Percentiles rank a stretch among this genome's conserved stretches.
phyloP scores from a whole-genome alignment of 2,797 vertebrate species.

The Sebastes hubbsi region DNA sequence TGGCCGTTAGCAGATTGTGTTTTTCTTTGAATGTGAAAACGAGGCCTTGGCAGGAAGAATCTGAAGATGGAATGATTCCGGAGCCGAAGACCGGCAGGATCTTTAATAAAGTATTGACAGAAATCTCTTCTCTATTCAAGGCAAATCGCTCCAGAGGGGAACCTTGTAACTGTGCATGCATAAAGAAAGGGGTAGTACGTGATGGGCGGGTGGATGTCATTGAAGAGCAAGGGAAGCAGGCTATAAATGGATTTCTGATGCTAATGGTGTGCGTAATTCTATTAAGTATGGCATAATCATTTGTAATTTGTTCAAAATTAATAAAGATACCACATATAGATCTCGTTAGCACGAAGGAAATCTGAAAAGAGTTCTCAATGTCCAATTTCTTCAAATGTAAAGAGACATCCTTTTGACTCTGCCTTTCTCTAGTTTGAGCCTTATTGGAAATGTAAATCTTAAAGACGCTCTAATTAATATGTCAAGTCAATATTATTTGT shows the following conservation, averaged over 20 bases:
- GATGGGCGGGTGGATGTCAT: slow-evolving; percentile 1
- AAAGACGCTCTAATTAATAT: no score
- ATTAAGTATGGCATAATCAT: background rate
- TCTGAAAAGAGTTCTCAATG: background rate
- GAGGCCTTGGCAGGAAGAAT: slow-evolving; percentile 19
- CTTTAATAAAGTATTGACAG: slow-evolving; percentile 11
- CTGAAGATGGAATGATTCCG: background rate
- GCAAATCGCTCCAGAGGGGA: slow-evolving; percentile 15
- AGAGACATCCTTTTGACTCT: no score
- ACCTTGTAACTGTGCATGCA: background rate
- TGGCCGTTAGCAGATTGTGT: background rate
- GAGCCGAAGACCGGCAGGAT: background rate
- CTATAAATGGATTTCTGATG: slow-evolving; percentile 8
- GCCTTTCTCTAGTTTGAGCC: no score
- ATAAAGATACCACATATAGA: background rate
- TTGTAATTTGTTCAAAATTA: slow-evolving; percentile 10
- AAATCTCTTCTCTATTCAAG: slow-evolving; percentile 29
- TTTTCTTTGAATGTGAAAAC: slow-evolving; percentile 11
- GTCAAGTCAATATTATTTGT: no score
- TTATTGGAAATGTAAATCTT: no score
- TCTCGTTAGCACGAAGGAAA: background rate
- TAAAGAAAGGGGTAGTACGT: slow-evolving; percentile 5
- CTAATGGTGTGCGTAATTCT: background rate
- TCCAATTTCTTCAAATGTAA: background rate
- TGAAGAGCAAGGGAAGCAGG: slow-evolving; percentile 6